Conservation (phyloP, 2,113 vertebrate species). For the Chrysemys picta region DNA sequence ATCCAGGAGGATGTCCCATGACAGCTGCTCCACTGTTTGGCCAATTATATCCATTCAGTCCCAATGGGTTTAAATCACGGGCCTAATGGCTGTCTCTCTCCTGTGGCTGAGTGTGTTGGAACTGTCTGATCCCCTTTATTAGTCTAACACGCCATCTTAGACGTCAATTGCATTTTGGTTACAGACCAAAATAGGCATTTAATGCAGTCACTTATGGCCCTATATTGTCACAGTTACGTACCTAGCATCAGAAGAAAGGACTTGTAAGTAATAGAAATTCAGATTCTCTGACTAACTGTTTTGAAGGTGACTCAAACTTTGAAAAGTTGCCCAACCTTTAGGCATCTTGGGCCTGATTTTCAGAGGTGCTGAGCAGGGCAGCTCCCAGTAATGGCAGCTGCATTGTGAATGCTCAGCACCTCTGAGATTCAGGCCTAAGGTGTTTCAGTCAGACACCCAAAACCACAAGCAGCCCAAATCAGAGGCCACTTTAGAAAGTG, state of each 20-base stretch:
- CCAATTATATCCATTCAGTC: neutral
- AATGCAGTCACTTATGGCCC: neutral
- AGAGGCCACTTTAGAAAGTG: neutral
- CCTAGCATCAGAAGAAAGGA: neutral
- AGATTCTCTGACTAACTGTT: neutral
- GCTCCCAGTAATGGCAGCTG: neutral
- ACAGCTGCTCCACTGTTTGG: neutral
- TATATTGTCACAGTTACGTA: neutral
- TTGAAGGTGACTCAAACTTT: neutral
- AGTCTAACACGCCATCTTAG: neutral
- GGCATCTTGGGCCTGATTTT: neutral
- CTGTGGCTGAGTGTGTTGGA: neutral
- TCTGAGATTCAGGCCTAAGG: neutral
- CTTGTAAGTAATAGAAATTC: neutral
- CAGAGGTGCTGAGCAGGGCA: neutral
- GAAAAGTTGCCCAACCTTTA: neutral
- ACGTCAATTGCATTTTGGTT: neutral
- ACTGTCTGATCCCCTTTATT: neutral
- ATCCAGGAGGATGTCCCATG: neutral
- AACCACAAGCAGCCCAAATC: neutral
- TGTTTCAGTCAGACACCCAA: neutral
- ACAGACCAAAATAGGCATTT: neutral
- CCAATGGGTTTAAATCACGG: conserved; percentile 21
- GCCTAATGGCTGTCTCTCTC: neutral
- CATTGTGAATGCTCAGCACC: neutral